phyloP scores from a whole-genome alignment of 2,113 vertebrate genomes.

The Leucoraja erinaceus region DNA sequence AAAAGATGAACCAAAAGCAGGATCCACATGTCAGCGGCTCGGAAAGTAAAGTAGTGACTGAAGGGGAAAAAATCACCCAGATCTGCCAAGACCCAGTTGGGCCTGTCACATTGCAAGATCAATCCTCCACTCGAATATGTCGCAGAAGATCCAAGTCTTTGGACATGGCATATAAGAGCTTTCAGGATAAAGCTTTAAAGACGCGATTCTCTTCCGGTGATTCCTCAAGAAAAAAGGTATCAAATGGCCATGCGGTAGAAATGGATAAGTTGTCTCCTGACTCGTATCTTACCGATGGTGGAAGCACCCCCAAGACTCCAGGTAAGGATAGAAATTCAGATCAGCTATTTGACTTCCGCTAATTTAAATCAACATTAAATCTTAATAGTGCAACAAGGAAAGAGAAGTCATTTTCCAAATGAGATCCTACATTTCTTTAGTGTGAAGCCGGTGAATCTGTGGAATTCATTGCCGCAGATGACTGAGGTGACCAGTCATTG shows the following conservation, averaged over 20 bases:
- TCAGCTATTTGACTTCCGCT: not conserved
- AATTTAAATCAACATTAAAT: not conserved
- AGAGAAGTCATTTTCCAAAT: no score
- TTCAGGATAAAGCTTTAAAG: slow-evolving; percentile 55
- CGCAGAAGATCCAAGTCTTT: slow-evolving; percentile 65
- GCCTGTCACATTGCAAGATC: slow-evolving; percentile 50
- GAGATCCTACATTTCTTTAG: no score
- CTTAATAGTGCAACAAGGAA: slow-evolving; percentile 42
- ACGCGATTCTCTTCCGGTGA: slow-evolving; percentile 56
- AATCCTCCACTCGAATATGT: slow-evolving; percentile 47
- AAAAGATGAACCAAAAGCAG: slow-evolving; percentile 41
- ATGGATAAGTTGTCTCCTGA: slow-evolving; percentile 59
- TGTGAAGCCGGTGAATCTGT: no score
- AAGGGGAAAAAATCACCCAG: slow-evolving; percentile 45
- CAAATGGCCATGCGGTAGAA: slow-evolving; percentile 58
- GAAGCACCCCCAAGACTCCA: slow-evolving; percentile 44
- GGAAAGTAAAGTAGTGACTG: slow-evolving; percentile 49
- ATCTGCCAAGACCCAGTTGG: slow-evolving; percentile 27
- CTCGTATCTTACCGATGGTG: slow-evolving; percentile 48
- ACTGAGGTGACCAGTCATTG: no score
- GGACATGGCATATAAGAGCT: slow-evolving; percentile 58
- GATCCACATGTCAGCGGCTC: slow-evolving; percentile 49
- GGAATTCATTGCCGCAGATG: no score
- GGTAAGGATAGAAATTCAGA: not conserved
- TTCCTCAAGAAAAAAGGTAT: slow-evolving; percentile 52